These are phyloP conservation scores for Potamilus streckersoni DNA, from an alignment of 1,140 invertebrate genomes.

Conservation along the genomic window DNA sequence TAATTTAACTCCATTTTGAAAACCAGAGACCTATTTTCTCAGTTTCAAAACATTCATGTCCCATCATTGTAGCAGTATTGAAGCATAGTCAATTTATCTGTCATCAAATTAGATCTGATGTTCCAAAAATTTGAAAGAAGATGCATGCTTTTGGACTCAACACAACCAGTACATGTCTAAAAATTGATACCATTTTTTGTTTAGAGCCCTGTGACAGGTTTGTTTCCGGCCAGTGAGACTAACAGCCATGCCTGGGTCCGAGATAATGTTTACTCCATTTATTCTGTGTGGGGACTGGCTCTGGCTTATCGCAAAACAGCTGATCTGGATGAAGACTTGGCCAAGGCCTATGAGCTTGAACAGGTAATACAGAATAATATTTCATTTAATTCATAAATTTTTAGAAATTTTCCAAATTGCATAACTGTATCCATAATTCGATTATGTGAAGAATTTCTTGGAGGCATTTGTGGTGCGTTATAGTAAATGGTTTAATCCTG, in stretches of 20 bases:
- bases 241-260: conserved; percentile 98
- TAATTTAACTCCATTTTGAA: too few relatives aligned
- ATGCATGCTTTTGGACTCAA: neutral
- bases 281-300: conserved; percentile 97
- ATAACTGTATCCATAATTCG: too few relatives aligned
- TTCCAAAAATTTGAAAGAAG: neutral
- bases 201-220: conserved; percentile 92
- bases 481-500: too few relatives aligned
- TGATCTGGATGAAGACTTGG: conserved; percentile 97
- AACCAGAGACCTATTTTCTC: too few relatives aligned
- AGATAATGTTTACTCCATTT: conserved; percentile 97
- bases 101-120: neutral
- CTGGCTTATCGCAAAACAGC: conserved; percentile 99
- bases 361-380: conserved; percentile 72
- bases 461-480: too few relatives aligned
- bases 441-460: too few relatives aligned
- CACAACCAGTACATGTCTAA: neutral
- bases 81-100: neutral
- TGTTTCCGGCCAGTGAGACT: conserved; percentile 78
- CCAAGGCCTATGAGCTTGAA: conserved; percentile 97
- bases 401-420: too few relatives aligned
- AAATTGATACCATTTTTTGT: conserved; percentile 33
- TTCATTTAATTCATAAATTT: too few relatives aligned
- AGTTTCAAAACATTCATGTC: too few relatives aligned
- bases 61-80: conserved; percentile 1